Conservation (phyloP, 2,113 vertebrate genomes). For the Labrus mixtus region DNA sequence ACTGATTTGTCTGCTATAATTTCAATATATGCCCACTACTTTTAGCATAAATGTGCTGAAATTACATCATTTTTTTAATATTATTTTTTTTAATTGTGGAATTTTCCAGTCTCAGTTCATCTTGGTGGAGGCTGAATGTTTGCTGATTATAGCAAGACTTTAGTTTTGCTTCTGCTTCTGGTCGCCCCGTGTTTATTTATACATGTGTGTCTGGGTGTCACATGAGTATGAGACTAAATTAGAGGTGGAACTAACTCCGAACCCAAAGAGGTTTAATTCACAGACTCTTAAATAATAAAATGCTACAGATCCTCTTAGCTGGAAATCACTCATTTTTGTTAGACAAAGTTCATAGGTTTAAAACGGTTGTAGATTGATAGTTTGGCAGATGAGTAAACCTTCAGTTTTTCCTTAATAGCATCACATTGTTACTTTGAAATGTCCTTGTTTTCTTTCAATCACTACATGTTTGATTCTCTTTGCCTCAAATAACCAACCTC, state of each 20-base stretch:
- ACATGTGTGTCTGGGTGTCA: constrained; percentile 15
- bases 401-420: background rate
- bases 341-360: too few species aligned
- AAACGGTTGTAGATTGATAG: too few species aligned
- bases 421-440: background rate
- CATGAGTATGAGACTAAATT: constrained; percentile 23
- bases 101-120: background rate
- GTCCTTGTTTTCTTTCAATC: background rate
- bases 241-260: background rate
- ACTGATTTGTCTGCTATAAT: too few species aligned
- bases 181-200: constrained; percentile 49
- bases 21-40: background rate
- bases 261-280: background rate
- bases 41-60: background rate
- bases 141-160: constrained; percentile 22
- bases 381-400: background rate
- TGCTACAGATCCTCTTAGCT: too few species aligned
- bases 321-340: too few species aligned
- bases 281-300: too few species aligned
- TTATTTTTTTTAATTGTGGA: background rate
- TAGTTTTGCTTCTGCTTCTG: constrained; percentile 82
- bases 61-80: background rate
- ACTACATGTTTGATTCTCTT: background rate
- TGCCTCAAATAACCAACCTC: background rate
- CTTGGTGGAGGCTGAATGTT: background rate